Base-by-base conservation (phyloP, 2,797 vertebrate genomes). In the Molossus molossus region DNA sequence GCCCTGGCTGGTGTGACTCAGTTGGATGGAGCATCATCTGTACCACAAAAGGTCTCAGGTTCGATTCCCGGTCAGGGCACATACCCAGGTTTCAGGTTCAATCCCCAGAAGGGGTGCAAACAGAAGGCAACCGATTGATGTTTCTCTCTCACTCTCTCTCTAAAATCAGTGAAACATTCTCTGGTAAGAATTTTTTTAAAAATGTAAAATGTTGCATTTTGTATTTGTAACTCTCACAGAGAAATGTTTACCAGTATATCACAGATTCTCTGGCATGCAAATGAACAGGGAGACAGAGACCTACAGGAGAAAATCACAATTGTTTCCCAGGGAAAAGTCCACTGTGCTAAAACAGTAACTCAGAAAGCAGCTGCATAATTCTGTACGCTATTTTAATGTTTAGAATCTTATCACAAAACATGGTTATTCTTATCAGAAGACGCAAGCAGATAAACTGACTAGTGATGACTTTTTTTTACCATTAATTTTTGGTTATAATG, bases 341-440 rank as follows among this genome's bases (percentile, higher is more conserved):
- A 55, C 15, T 92, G 27, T 69, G 55, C 57, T 95, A 75, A 96
- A 89, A 86, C 18, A 64, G 23, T 69, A 65, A 91, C n/a, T 82
- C 48, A 62, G 45, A 89, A 81, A 83, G 23, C 6, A 85, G 79
- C 45, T 48, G 25, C 33, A 83, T 57, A 57, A 79, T 80, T 93
- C 13, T 70, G 9, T 37, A 33, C 50, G 1, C n/a, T 82, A 29
- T 86, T 92, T 95, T 79, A 82, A 70, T 0, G 62, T 91, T 92
- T 73, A 57, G 73, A 77, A 57, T 72, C 91, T 76, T 92, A 76
- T 84, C 77, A 86, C 80, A 95, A 76, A 87, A 55, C 6, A 27
- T 84, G 75, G 21, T 82, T 76, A 33, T n/a, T 37, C 53, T 80
- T 65, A 82, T 64, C 6, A 76, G 62, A 82, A 64, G 37, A 81